Conservation (phyloP, 2,797 vertebrate genomes). For the Acestrorhynchus altus region DNA sequence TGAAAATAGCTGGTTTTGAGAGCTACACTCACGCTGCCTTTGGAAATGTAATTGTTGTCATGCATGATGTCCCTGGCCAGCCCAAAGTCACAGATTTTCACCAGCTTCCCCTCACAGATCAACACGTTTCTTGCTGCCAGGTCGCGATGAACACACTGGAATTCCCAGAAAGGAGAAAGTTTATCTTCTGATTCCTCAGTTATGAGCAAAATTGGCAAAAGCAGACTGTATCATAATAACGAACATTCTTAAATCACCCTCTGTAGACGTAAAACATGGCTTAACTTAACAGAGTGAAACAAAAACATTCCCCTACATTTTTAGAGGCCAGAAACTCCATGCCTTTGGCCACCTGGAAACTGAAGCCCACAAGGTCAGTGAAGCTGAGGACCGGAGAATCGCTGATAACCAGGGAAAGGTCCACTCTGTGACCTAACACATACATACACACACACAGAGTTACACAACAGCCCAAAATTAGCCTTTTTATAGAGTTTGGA, state of each 20-base stretch:
- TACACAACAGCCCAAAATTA: neutral
- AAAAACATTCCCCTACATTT: constrained; percentile 85
- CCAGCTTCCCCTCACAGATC: constrained; percentile 97
- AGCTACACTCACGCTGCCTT: constrained; percentile 90
- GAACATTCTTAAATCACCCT: no score
- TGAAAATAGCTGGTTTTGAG: neutral
- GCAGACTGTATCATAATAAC: neutral
- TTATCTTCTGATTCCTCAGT: neutral
- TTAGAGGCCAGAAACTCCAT: constrained; percentile 99
- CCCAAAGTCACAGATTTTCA: constrained; percentile 99
- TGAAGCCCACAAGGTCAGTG: constrained; percentile 93
- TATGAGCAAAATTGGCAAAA: neutral
- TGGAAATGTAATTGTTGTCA: constrained; percentile 98
- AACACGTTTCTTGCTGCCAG: constrained; percentile 95
- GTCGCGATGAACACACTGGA: constrained; percentile 95
- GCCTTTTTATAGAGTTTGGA: neutral
- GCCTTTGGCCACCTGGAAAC: constrained; percentile 97
- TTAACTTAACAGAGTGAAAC: no score
- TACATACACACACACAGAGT: constrained; percentile 33
- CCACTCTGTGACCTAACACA: constrained; percentile 82
- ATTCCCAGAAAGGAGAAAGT: constrained; percentile 8
- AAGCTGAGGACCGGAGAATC: constrained; percentile 90
- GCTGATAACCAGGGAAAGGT: constrained; percentile 82
- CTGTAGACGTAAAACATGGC: no score
- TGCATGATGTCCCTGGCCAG: constrained; percentile 97